Evolutionary conservation across 2,888 invertebrate species (phyloP), one percentile per base, ranked within the genome.

Genomic region (Troides aeacus): DNA sequence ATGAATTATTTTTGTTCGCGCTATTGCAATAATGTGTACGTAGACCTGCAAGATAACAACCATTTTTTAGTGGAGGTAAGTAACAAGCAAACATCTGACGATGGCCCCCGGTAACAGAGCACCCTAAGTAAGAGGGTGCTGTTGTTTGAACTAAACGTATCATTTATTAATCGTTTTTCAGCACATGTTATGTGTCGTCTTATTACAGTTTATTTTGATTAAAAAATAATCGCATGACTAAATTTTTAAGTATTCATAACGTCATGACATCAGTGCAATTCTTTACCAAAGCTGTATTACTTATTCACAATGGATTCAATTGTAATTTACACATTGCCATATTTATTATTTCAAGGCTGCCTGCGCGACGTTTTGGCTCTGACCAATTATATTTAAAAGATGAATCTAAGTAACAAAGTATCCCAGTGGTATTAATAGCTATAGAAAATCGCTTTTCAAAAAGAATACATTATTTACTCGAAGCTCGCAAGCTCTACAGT

Each of bases 401-500:
- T 46, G 12, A 46, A 46, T 46, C 15, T 46, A 4, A 12, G 46
- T 46, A 12, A 46, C 46, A 46, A 46, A 4, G 46, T 46, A 46
- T 46, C 15, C 12, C 15, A 10, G 42, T 42, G 15, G 1, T 46
- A 46, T 46, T 46, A 46, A 46, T 46, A 46, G 2, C 46, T 2
- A 59, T 10, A 24, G 10, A 56, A 7, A 56, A 10, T 56, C 56
- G 56, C n/a, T 56, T 56, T 15, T 56, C 18, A 21, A 58, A 24
- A 10, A 23, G 0, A 58, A 63, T n/a, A 53, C n/a, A 1, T 56
- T 36, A 53, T 53, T 21, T 18, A 15, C 24, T 58, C 18, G n/a
- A 62, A 69, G 53, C 53, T 18, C 69, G 81, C 83, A 84, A 84
- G 85, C 84, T 84, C 81, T 76, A 77, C 72, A 73, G 74, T 85